Evolutionary conservation across 2,797 vertebrate species (phyloP).

Genomic region (Micropoecilia bifurca): DNA sequence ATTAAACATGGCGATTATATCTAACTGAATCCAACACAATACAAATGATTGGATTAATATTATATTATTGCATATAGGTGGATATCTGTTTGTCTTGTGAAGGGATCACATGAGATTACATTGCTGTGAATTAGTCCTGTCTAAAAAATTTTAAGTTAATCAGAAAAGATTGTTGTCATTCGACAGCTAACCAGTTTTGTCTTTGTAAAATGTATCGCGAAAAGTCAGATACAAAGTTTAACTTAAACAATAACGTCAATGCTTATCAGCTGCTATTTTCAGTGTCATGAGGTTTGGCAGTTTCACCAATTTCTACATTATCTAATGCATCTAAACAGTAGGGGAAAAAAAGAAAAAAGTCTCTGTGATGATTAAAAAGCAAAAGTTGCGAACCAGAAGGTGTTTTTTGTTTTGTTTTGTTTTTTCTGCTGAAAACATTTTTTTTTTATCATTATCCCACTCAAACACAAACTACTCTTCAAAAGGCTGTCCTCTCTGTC

Average conservation of each 20-base stretch:
- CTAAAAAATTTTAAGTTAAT: not conserved
- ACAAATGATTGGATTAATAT: not conserved
- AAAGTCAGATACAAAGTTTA: not conserved
- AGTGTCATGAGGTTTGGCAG: not conserved
- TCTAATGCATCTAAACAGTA: not conserved
- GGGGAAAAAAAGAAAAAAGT: not conserved
- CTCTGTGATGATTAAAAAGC: not conserved
- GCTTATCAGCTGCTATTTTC: not conserved
- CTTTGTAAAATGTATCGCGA: not conserved
- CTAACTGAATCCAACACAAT: not conserved
- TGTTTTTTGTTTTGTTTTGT: not conserved
- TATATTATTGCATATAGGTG: not conserved
- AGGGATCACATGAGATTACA: not conserved
- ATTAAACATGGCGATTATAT: not conserved
- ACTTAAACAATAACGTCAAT: not conserved
- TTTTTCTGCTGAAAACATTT: not conserved
- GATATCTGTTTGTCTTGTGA: not conserved
- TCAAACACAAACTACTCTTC: constrained; percentile 24
- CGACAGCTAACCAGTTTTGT: not conserved
- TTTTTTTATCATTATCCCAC: not conserved
- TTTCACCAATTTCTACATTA: not conserved
- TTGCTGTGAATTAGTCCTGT: not conserved
- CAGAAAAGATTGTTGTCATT: not conserved
- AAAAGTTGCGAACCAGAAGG: not conserved
- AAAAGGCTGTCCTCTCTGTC: constrained; percentile 9